Evolutionary conservation across 2,113 vertebrate species (phyloP).

Genomic region (Neopipo cinnamomea): DNA sequence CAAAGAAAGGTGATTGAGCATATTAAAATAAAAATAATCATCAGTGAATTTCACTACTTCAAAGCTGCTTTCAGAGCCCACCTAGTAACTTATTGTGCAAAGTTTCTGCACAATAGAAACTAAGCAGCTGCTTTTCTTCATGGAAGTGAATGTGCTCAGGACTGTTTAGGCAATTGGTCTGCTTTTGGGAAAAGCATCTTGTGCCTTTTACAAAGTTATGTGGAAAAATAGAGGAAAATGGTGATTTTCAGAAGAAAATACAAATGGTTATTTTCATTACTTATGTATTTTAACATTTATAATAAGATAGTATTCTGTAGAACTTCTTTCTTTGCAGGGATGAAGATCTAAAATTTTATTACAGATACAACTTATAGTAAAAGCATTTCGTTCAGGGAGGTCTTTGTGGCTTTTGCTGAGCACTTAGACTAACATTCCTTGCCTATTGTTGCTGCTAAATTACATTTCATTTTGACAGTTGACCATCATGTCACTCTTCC

Average conservation of each 20-base stretch:
- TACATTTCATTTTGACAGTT: slow-evolving; percentile 64
- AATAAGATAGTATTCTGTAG: not conserved
- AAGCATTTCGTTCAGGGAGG: slow-evolving; percentile 40
- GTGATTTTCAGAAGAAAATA: not conserved
- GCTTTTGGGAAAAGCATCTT: not conserved
- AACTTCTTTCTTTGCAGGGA: not conserved
- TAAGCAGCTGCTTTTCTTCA: not conserved
- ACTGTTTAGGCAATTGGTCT: not conserved
- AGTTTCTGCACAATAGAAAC: not conserved
- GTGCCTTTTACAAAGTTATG: not conserved
- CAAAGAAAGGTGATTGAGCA: not conserved
- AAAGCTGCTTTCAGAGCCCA: not conserved
- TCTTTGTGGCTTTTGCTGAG: slow-evolving; percentile 32
- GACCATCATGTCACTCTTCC: slow-evolving; percentile 48
- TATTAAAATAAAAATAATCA: slow-evolving; percentile 50
- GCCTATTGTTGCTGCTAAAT: slow-evolving; percentile 60
- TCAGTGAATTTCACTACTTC: not conserved
- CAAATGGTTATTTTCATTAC: not conserved
- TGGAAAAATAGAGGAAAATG: not conserved
- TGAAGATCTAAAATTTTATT: slow-evolving; percentile 4
- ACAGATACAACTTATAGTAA: slow-evolving; percentile 5
- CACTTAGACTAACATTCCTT: slow-evolving; percentile 41
- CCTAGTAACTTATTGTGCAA: not conserved
- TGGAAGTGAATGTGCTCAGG: not conserved
- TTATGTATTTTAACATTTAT: not conserved